Evolutionary conservation across 2,797 vertebrate species (phyloP).

Genomic region (Microctenopoma steveboyesi): DNA sequence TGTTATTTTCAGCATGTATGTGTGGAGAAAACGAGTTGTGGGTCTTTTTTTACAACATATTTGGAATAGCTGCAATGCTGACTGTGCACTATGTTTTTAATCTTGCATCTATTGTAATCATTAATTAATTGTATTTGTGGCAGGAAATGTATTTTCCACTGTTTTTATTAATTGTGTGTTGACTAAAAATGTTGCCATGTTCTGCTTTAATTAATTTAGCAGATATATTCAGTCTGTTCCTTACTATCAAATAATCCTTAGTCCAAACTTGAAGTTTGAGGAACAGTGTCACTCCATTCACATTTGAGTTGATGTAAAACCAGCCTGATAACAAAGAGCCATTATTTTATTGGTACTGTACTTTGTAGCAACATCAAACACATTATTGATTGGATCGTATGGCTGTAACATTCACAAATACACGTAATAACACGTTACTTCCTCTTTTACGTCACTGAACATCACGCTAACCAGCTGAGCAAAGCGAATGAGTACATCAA

Average conservation of each 20-base stretch:
- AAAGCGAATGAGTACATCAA: conserved; percentile 62
- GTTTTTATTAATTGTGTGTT: conserved; percentile 59
- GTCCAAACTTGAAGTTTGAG: conserved; percentile 30
- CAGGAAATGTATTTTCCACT: conserved; percentile 57
- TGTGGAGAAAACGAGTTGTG: conserved; percentile 32
- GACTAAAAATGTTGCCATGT: conserved; percentile 45
- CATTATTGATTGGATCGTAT: conserved; percentile 27
- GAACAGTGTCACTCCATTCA: conserved; percentile 19
- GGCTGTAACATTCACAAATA: conserved; percentile 25
- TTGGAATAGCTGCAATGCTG: conserved; percentile 66
- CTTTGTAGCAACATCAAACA: conserved; percentile 39
- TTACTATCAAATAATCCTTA: conserved; percentile 15
- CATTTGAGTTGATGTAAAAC: conserved; percentile 63
- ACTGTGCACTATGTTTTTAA: conserved; percentile 61
- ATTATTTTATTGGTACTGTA: conserved; percentile 62
- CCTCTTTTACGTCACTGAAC: conserved; percentile 18
- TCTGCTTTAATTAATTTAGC: conserved; percentile 43
- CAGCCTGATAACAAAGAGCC: conserved; percentile 69
- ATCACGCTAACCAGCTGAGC: conserved; percentile 66
- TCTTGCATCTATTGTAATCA: conserved; percentile 50
- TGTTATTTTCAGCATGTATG: conserved; percentile 67
- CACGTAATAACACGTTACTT: conserved; percentile 3
- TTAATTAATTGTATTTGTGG: conserved; percentile 44
- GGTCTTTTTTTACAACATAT: conserved; percentile 39
- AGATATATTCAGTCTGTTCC: conserved; percentile 9